Percentiles rank a stretch among this genome's conserved stretches.
Evolutionary conservation across 2,797 vertebrate genomes (phyloP).

Genomic region (Heterohyrax brucei): DNA sequence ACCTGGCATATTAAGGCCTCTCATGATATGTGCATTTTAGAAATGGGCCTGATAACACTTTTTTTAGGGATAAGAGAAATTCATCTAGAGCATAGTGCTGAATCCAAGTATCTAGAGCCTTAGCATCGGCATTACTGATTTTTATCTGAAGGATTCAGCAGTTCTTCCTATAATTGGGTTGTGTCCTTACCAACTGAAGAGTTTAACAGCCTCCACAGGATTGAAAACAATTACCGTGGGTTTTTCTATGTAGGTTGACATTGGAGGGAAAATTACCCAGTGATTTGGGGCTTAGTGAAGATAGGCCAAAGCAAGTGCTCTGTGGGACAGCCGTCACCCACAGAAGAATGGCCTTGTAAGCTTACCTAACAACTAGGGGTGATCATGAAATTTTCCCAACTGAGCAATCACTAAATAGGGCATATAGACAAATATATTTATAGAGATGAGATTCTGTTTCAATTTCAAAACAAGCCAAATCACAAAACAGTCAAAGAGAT

Average conservation of each 20-base stretch:
- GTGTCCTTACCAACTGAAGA: slow-evolving; percentile 68
- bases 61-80: slow-evolving; percentile 56
- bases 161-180: slow-evolving; percentile 54
- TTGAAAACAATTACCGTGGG: slow-evolving; percentile 67
- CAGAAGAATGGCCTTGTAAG: slow-evolving; percentile 64
- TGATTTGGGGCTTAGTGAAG: slow-evolving; percentile 63
- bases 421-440: slow-evolving; percentile 42
- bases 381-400: slow-evolving; percentile 50
- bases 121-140: slow-evolving; percentile 49
- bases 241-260: slow-evolving; percentile 42
- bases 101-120: slow-evolving; percentile 44
- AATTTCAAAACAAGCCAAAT: slow-evolving; percentile 60
- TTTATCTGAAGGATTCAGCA: slow-evolving; percentile 64
- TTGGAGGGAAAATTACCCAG: slow-evolving; percentile 63
- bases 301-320: slow-evolving; percentile 42
- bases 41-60: slow-evolving; percentile 44
- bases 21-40: slow-evolving; percentile 65
- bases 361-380: background rate
- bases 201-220: slow-evolving; percentile 58
- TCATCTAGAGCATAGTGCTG: background rate
- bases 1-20: background rate
- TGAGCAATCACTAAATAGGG: slow-evolving; percentile 36
- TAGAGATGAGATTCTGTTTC: slow-evolving; percentile 36
- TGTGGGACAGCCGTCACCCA: slow-evolving; percentile 28
- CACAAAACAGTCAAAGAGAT: slow-evolving; percentile 30